Conservation (phyloP, 2,113 vertebrate species). For the Paralichthys olivaceus region DNA sequence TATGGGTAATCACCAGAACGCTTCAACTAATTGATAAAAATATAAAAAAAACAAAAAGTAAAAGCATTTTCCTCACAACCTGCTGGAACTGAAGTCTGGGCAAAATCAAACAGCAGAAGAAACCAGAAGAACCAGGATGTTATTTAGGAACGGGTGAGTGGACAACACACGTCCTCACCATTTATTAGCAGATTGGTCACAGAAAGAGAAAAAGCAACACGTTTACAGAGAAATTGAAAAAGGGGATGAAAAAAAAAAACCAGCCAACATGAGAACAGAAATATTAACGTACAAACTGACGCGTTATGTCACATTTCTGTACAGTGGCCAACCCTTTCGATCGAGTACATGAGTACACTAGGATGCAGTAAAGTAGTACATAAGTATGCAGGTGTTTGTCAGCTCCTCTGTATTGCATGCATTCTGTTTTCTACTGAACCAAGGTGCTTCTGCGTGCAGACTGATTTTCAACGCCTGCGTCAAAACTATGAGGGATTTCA, state of each 20-base stretch:
- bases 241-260: constrained; percentile 34
- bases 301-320: constrained; percentile 58
- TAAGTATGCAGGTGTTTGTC: constrained; percentile 50
- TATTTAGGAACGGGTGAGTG: constrained; percentile 62
- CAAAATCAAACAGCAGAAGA: constrained; percentile 18
- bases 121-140: constrained; percentile 51
- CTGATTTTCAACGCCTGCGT: constrained; percentile 64
- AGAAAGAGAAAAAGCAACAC: constrained; percentile 53
- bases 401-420: constrained; percentile 71
- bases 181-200: constrained; percentile 83
- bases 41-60: not conserved
- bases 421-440: constrained; percentile 63
- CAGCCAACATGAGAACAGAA: constrained; percentile 60
- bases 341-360: constrained; percentile 29
- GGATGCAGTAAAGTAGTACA: constrained; percentile 41
- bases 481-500: constrained; percentile 67
- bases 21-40: not conserved
- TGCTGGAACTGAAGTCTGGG: not conserved
- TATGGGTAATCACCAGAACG: not conserved
- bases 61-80: not conserved
- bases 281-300: constrained; percentile 39
- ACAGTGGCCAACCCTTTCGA: constrained; percentile 55
- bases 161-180: constrained; percentile 71
- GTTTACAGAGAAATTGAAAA: constrained; percentile 67
- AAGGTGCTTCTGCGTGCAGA: constrained; percentile 78